Evolutionary conservation across 2,113 vertebrate genomes (phyloP).

Genomic region (Crotophaga sulcirostris): DNA sequence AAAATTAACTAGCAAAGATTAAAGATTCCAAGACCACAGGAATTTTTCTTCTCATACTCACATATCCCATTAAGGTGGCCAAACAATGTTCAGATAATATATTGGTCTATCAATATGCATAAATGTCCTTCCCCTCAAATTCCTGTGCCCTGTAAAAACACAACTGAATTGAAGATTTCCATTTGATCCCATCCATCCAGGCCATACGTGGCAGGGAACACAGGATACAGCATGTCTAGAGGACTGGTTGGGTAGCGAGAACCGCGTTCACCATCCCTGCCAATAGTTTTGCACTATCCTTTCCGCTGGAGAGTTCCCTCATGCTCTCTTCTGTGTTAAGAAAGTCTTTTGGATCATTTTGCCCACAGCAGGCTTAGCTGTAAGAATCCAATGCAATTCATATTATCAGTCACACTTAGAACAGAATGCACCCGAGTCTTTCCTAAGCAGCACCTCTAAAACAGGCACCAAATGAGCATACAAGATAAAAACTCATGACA

Average conservation of each 20-base stretch:
- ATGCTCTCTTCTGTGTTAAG: not conserved
- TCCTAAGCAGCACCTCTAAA: conserved; percentile 27
- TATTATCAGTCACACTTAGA: not conserved
- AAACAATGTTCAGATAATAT: not conserved
- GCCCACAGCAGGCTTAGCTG: not conserved
- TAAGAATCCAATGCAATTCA: conserved; percentile 22
- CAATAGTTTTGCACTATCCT: not conserved
- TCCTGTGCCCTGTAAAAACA: not conserved
- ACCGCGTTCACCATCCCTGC: not conserved
- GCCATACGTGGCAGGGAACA: not conserved
- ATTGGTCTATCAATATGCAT: not conserved
- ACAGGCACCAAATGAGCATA: not conserved
- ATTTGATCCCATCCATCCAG: not conserved
- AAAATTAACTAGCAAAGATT: not conserved
- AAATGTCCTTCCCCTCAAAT: not conserved
- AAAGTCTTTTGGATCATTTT: conserved; percentile 45
- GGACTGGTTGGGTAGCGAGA: not conserved
- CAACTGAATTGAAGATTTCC: not conserved
- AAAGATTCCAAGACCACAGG: not conserved
- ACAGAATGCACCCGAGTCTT: not conserved
- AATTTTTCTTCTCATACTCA: not conserved
- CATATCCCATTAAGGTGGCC: not conserved
- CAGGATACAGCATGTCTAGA: not conserved
- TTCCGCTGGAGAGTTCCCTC: not conserved
- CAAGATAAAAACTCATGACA: not conserved